Evolutionary conservation across 2,113 vertebrate genomes (phyloP), one percentile per base, ranked within the genome.

Genomic region (Spheniscus mendiculus): DNA sequence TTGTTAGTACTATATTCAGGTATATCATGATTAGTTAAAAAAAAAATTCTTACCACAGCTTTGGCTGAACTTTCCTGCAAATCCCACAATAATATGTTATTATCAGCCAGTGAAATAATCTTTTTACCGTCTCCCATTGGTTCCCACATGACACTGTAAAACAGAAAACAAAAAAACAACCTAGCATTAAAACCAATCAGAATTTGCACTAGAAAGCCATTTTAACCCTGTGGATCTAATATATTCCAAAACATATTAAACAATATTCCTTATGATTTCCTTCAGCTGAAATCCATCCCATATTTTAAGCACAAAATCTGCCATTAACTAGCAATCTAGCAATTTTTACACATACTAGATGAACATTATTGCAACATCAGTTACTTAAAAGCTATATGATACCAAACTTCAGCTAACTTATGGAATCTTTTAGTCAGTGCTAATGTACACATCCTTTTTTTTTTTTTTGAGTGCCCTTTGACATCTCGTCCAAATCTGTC

Each of bases 71-170:
- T 99, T 93, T 99, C 99, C 97, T 99, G 98, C 95, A 99, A 98
- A 98, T 99, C 99, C 99, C 99, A 99, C 83, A 99, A 98, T 95
- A 99, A 97, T 62, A 99, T 95, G 55, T 99, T 99, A 95, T 99
- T 99, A 98, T 99, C 99, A 27, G 99, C 99, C 98, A 99, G 95
- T 3, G 99, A 99, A 98, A 99, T 98, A 91, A 99, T 90, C 58
- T 98, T 99, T 97, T 98, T 99, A 70, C 99, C 99, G 0, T 99
- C 99, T 66, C 99, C 99, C 98, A 99, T 99, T 12, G 99, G 99
- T 92, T 99, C 99, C 99, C 99, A 99, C 26, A 98, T 90, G 83
- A 99, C 99, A 49, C 99, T 99, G 98, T 32, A 94, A 95, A 96
- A 87, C 12, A 92, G 21, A 93, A 92, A 63, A 4, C 15, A 45